Evolutionary conservation across 2,797 vertebrate species (phyloP).

Genomic region (Borostomias antarcticus): DNA sequence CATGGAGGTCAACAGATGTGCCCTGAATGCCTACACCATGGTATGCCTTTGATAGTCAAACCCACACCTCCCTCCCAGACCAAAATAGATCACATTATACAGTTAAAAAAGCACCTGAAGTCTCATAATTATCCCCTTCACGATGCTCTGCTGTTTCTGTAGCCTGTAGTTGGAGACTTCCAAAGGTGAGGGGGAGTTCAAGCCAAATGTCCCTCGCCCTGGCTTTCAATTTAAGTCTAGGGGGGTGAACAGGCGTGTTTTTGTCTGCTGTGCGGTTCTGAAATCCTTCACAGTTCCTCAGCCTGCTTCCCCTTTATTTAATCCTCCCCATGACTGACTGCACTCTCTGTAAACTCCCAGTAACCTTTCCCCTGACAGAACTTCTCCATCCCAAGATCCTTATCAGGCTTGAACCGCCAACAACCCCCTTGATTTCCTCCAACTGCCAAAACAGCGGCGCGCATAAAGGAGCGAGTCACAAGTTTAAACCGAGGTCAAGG

Average conservation of each 20-base stretch:
- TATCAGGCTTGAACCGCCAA: conserved; percentile 77
- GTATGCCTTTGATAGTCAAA: conserved; percentile 37
- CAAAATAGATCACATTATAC: conserved; percentile 35
- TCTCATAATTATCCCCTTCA: conserved; percentile 20
- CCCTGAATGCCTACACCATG: conserved; percentile 32
- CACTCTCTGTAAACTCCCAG: conserved; percentile 76
- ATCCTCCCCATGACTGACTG: conserved; percentile 76
- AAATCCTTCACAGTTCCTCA: conserved; percentile 61
- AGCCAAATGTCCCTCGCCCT: conserved; percentile 46
- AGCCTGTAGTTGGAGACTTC: conserved; percentile 34
- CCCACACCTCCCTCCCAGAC: conserved; percentile 29
- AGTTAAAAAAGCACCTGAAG: conserved; percentile 16
- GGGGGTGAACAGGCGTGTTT: conserved; percentile 67
- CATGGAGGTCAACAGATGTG: conserved; percentile 69
- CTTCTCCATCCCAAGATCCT: conserved; percentile 81
- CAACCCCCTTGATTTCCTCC: conserved; percentile 76
- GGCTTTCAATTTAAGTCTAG: conserved; percentile 59
- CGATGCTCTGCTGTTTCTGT: conserved; percentile 16
- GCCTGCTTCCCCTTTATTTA: conserved; percentile 72
- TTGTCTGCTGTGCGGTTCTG: conserved; percentile 70
- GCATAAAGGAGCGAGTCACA: conserved; percentile 65
- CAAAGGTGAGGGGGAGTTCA: conserved; percentile 71
- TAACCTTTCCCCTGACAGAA: conserved; percentile 79
- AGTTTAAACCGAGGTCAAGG: conserved; percentile 76
- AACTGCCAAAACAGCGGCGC: conserved; percentile 63